Base-by-base conservation (phyloP, 2,113 vertebrate genomes). In the Lampris megalopsis region DNA sequence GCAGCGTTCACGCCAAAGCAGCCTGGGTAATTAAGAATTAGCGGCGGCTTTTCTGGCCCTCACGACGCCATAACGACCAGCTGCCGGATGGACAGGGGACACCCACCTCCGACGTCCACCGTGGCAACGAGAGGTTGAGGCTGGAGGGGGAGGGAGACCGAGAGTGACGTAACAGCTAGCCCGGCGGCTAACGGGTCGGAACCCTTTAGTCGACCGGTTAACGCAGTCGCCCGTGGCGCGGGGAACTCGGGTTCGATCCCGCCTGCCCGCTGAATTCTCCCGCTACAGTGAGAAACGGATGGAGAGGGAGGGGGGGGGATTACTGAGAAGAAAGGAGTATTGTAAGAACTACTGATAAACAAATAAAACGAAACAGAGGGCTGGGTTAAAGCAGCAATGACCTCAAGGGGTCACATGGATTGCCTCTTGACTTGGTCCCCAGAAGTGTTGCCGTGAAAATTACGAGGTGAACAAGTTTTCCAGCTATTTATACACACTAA, bases 401-500 rank as follows among this genome's bases (percentile, higher is more conserved):
- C n/a, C n/a, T n/a, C 62, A 6, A 38, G 57, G 43, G 40, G 75
- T 74, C 63, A 70, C 43, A 74, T 52, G 24, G 54, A 57, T 36
- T 57, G 24, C 53, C 59, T 75, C 53, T 47, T 62, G 56, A 41
- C 36, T 79, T 42, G 59, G 5, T 9, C 24, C 9, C 13, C 5
- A 43, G 3, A 13, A 41, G 60, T 3, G 5, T 41, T 57, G 54
- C 24, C 36, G 4, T 57, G 54, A 86, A 80, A 84, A 81, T 40
- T 11, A 68, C 76, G 48, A 59, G 40, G 36, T 43, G 66, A 45
- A 40, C 40, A 7, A 40, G 63, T 72, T 59, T 2, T 7, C 7
- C 9, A 13, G 62, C 61, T 87, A 87, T 86, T 88, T 80, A 79
- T 83, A 69, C 52, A 68, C 63, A 6, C 9, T 70, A 54, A 81